A percentile compares a stretch with the other conserved stretches of the same genome.
These are phyloP conservation scores for Beris chalybata DNA, from an alignment of 2,888 invertebrate species.

Conservation along the genomic window DNA sequence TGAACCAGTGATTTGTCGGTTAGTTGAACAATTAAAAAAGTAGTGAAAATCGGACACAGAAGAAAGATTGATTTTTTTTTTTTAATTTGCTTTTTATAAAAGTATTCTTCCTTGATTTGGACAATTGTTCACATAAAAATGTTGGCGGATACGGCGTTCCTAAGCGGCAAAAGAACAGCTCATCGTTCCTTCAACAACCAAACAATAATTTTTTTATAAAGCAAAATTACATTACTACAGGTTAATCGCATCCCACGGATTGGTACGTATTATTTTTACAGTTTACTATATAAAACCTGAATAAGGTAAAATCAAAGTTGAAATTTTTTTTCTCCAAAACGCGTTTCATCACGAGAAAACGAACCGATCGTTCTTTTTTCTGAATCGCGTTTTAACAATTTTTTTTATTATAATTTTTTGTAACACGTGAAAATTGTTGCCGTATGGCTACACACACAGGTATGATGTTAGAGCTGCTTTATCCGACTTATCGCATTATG, in stretches of 20 bases:
- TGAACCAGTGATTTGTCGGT: no score
- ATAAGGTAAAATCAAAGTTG: conserved; percentile 12
- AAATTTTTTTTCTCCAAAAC: not conserved
- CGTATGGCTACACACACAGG: conserved; percentile 58
- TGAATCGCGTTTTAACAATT: not conserved
- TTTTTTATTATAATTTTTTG: conserved; percentile 5
- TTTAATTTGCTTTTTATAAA: no score
- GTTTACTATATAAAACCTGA: conserved; percentile 2
- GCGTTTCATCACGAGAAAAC: not conserved
- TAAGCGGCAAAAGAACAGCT: no score
- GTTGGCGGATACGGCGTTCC: no score
- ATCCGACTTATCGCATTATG: conserved; percentile 78
- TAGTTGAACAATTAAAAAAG: no score
- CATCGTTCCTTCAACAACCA: no score
- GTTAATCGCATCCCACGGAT: not conserved
- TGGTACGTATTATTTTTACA: not conserved
- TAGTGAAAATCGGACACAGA: no score
- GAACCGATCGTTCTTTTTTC: not conserved
- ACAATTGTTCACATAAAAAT: no score
- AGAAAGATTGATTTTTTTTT: no score
- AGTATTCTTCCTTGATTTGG: no score
- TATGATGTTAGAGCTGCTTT: conserved; percentile 94
- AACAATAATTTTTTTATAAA: conserved; percentile 49
- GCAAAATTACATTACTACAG: not conserved
- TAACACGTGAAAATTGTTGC: conserved; percentile 26